A percentile compares a stretch with the other conserved stretches of the same genome.
Evolutionary conservation across 1,140 invertebrate species (phyloP).

Genomic region (Ceratina japonica): DNA sequence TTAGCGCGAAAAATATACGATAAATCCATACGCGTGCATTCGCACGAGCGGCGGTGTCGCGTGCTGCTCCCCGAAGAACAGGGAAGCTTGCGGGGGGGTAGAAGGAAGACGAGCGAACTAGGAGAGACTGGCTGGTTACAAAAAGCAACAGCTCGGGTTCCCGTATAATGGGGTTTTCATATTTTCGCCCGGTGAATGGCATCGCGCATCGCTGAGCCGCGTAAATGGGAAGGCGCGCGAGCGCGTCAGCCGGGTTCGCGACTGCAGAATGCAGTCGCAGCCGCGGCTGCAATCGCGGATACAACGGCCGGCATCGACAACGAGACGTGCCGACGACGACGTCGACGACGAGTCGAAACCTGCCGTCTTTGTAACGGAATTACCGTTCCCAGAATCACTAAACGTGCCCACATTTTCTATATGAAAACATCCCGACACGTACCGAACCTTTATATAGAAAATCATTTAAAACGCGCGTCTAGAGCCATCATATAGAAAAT

Average conservation of each 20-base stretch:
- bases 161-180: conserved; percentile 71
- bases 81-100: too few species aligned
- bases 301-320: conserved; percentile 49
- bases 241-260: conserved; percentile 30
- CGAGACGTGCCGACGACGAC: conserved; percentile 1
- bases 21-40: conserved; percentile 64
- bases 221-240: conserved; percentile 63
- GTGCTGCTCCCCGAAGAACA: conserved; percentile 8
- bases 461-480: too few species aligned
- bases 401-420: too few species aligned
- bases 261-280: conserved; percentile 35
- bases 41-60: conserved; percentile 9
- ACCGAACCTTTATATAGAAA: too few species aligned
- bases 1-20: conserved; percentile 69
- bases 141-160: conserved; percentile 49
- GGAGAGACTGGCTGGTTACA: not conserved
- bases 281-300: conserved; percentile 34
- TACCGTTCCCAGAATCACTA: not conserved
- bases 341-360: not conserved
- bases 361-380: not conserved
- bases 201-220: conserved; percentile 73
- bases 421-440: too few species aligned
- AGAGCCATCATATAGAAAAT: too few species aligned
- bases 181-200: conserved; percentile 73
- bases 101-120: too few species aligned